phyloP scores from a whole-genome alignment of 2,797 vertebrate genomes.

The Oceanodroma leucorhoa region DNA sequence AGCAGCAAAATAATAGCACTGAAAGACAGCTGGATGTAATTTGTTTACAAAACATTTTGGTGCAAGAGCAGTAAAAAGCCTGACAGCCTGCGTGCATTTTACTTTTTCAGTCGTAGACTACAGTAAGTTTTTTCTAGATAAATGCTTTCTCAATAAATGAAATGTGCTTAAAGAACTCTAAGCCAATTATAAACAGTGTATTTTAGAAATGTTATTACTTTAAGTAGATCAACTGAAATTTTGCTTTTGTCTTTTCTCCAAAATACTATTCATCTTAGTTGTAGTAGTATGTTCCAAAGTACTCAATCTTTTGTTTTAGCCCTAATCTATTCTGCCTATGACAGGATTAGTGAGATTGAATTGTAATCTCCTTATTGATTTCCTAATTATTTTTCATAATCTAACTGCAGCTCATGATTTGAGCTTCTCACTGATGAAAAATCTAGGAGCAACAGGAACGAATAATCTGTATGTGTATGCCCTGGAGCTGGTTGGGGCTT shows the following conservation, averaged over 20 bases:
- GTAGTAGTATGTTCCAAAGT: background rate
- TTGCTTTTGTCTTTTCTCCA: background rate
- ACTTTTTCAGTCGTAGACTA: background rate
- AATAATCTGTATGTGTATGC: background rate
- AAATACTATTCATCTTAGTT: background rate
- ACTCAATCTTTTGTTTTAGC: background rate
- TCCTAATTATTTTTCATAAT: slow-evolving; percentile 51
- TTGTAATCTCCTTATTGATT: slow-evolving; percentile 44
- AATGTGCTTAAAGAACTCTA: background rate
- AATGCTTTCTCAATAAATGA: background rate
- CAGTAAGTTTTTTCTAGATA: background rate
- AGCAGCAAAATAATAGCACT: background rate
- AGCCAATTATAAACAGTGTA: background rate
- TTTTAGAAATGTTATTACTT: background rate
- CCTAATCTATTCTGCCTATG: background rate
- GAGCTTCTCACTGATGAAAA: background rate
- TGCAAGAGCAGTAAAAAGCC: background rate
- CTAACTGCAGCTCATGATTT: background rate
- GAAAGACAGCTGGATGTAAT: background rate
- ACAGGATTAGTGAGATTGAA: slow-evolving; percentile 35
- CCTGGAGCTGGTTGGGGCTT: background rate
- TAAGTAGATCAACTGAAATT: background rate
- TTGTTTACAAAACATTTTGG: background rate
- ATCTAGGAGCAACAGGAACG: background rate
- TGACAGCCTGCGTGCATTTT: background rate